Percentiles rank a stretch among this genome's conserved stretches.
Evolutionary conservation across 1,140 invertebrate genomes (phyloP).

Genomic region (Calliphora vicina): DNA sequence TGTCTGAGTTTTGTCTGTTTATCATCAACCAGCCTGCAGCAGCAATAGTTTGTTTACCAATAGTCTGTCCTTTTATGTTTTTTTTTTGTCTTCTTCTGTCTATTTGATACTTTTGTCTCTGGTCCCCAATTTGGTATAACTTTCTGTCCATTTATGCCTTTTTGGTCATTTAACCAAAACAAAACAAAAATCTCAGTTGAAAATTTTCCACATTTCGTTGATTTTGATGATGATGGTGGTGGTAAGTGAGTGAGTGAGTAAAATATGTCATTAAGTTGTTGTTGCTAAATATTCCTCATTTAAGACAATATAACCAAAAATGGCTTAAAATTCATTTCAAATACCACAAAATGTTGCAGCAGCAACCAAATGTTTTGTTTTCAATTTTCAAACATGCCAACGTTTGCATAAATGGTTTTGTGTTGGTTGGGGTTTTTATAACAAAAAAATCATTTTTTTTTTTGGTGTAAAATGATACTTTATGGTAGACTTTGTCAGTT

Average conservation of each 20-base stretch:
- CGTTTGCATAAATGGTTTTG: not conserved
- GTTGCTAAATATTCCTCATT: too few relatives aligned
- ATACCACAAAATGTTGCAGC: not conserved
- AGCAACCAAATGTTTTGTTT: not conserved
- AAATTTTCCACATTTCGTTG: too few relatives aligned
- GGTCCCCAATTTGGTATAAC: not conserved
- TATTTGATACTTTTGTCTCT: not conserved
- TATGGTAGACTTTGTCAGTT: too few relatives aligned
- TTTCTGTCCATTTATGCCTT: not conserved
- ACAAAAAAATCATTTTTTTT: not conserved
- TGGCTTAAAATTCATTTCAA: slow-evolving; percentile 1
- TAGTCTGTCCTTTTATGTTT: not conserved
- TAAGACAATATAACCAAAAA: not conserved
- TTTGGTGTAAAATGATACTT: not conserved
- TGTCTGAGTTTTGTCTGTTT: not conserved
- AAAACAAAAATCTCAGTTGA: not conserved
- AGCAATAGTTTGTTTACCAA: too few relatives aligned
- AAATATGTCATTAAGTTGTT: slow-evolving; percentile 18
- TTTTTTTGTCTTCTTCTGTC: not conserved
- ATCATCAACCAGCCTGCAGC: not conserved
- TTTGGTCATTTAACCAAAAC: not conserved
- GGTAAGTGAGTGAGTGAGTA: not conserved
- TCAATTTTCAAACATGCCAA: not conserved
- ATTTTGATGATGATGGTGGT: not conserved
- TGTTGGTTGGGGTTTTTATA: not conserved